Evolutionary conservation across 1,140 invertebrate species (phyloP), one percentile per base, ranked within the genome.

Genomic region (Pissodes strobi): DNA sequence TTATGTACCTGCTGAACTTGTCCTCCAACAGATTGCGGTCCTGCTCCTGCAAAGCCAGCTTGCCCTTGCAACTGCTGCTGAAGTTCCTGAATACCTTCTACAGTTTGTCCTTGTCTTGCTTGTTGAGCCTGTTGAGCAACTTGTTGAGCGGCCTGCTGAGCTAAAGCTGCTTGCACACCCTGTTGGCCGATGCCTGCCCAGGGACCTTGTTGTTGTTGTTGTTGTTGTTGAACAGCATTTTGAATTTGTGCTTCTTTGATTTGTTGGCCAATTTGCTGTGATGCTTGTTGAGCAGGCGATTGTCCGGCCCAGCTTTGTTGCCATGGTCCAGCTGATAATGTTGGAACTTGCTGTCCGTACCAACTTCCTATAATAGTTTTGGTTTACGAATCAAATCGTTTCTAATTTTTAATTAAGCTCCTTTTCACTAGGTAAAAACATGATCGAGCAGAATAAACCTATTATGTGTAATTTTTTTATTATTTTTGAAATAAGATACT

Each of bases 101-200:
- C 37, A 12, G 17, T 55, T 39, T 55, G 52, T 39, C 52, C 37
- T 55, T 55, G 52, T 21, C 52, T 55, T 21, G 52, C 52, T 30
- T 17, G 23, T 5, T 23, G 49, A 15, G 49, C 49, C 12, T 38
- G 52, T 37, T 38, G 1, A 0, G 34, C 3, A 0, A 55, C 52
- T 39, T 13, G 8, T 34, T 27, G 49, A 10, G 49, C 49, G 10
- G 21, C 17, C 17, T 34, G 25, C 34, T 52, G 49, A 19, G 49
- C 49, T 10, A n/a, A 18, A 49, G 12, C 18, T 0, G 46, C 21
- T 49, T 21, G 8, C 21, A 49, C 17, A n/a, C 9, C 22, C 12
- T 37, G 2, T 30, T 25, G 25, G 1, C 25, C 25, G 9, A 27
- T 15, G 17, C 37, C 37, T 13, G n/a, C 21, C 15, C 13, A 9